A percentile compares a stretch with the other conserved stretches of the same genome.
phyloP scores from a whole-genome alignment of 1,140 invertebrate genomes.

The Drosophila sp. region DNA sequence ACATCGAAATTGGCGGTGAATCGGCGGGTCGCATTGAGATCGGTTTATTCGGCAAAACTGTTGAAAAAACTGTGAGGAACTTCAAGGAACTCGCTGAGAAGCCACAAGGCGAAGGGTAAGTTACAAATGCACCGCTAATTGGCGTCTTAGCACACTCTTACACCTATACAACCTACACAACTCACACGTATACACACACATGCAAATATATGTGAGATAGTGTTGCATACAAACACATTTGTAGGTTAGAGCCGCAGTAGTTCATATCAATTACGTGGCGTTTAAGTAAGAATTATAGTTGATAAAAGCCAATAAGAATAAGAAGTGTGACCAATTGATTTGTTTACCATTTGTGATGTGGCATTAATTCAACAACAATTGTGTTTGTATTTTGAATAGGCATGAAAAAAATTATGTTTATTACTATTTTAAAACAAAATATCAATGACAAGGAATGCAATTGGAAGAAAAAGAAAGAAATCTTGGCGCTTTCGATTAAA shows the following conservation, averaged over 20 bases:
- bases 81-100: conserved; percentile 94
- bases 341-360: conserved; percentile 32
- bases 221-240: conserved; percentile 38
- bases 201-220: not conserved
- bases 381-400: conserved; percentile 7
- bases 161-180: conserved; percentile 8
- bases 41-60: conserved; percentile 97
- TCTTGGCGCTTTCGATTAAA: too few species aligned
- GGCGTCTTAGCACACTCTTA: conserved; percentile 22
- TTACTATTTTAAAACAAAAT: too few species aligned
- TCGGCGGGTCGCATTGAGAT: conserved; percentile 93
- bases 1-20: conserved; percentile 94
- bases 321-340: conserved; percentile 27
- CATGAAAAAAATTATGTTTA: too few species aligned
- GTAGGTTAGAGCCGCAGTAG: conserved; percentile 61
- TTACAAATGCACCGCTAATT: conserved; percentile 27
- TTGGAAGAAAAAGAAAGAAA: too few species aligned
- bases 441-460: too few species aligned
- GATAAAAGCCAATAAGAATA: conserved; percentile 38
- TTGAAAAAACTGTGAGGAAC: conserved; percentile 97
- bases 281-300: conserved; percentile 48
- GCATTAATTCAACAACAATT: conserved; percentile 27
- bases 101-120: conserved; percentile 89
- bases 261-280: conserved; percentile 73
- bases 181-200: not conserved